Conservation (phyloP, 2,113 vertebrate species). For the Microtus oregoni region DNA sequence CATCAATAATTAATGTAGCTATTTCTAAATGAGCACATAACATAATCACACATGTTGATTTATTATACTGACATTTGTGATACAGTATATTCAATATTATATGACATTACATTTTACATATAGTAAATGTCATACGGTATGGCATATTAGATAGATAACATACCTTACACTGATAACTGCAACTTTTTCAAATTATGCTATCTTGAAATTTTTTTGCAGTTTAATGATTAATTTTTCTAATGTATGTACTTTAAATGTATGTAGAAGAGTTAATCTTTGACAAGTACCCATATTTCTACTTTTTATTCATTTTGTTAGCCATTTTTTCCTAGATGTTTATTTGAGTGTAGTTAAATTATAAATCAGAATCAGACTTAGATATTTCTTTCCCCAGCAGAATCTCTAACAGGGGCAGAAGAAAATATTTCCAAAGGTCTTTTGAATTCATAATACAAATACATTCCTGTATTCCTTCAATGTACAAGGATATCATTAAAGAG, state of each 20-base stretch:
- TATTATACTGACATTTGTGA: background rate
- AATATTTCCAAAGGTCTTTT: background rate
- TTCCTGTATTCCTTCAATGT: background rate
- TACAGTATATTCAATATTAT: background rate
- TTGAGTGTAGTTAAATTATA: background rate
- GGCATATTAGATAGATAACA: background rate
- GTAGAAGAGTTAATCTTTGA: background rate
- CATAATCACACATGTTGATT: background rate
- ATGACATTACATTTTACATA: background rate
- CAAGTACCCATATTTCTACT: background rate
- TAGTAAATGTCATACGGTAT: background rate
- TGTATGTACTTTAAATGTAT: background rate
- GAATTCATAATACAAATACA: background rate
- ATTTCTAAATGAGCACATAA: background rate
- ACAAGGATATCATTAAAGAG: background rate
- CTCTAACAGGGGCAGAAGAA: background rate
- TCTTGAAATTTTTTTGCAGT: slow-evolving; percentile 1
- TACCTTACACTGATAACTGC: background rate
- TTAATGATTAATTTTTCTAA: background rate
- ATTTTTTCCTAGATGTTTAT: background rate
- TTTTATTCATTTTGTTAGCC: background rate
- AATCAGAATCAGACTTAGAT: background rate
- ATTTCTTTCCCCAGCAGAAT: background rate
- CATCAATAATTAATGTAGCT: background rate
- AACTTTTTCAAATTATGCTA: background rate